Conservation (phyloP, 2,797 vertebrate species). For the Hippoglossus hippoglossus region DNA sequence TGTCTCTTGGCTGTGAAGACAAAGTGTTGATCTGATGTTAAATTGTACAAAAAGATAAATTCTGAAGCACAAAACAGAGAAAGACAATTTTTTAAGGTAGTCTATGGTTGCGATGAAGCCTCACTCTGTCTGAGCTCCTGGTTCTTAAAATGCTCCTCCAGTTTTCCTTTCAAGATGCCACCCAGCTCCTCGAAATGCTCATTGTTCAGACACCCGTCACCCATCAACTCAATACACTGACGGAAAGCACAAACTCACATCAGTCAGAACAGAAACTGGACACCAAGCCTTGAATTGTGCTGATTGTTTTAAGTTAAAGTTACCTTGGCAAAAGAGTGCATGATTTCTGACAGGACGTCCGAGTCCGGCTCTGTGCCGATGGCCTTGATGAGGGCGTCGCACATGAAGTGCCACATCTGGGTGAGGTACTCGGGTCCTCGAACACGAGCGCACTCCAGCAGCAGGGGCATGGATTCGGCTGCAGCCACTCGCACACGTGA, state of each 20-base stretch:
- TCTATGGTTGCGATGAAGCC: neutral
- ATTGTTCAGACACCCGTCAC: constrained; percentile 96
- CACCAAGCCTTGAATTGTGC: neutral
- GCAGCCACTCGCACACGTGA: constrained; percentile 95
- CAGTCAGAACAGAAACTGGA: neutral
- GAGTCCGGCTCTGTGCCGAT: constrained; percentile 98
- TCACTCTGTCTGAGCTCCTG: constrained; percentile 96
- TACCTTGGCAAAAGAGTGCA: constrained; percentile 99
- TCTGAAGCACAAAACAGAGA: too few species aligned
- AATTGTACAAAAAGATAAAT: too few species aligned
- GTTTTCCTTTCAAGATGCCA: constrained; percentile 94
- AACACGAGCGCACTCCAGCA: constrained; percentile 95
- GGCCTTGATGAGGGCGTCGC: constrained; percentile 97
- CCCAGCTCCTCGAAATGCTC: constrained; percentile 98
- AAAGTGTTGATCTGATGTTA: constrained; percentile 2
- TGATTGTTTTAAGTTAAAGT: neutral
- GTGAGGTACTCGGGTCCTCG: constrained; percentile 96
- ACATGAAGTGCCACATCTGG: constrained; percentile 99
- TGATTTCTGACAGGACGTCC: constrained; percentile 97
- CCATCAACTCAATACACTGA: constrained; percentile 98
- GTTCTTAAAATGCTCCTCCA: constrained; percentile 99
- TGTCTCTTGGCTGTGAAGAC: constrained; percentile 92
- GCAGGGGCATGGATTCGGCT: constrained; percentile 96
- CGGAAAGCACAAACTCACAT: neutral
- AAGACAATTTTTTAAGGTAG: too few species aligned